A percentile compares a stretch with the other conserved stretches of the same genome.
These are phyloP conservation scores for Patagioenas fasciata DNA, from an alignment of 2,113 vertebrate genomes.

Conservation along the genomic window DNA sequence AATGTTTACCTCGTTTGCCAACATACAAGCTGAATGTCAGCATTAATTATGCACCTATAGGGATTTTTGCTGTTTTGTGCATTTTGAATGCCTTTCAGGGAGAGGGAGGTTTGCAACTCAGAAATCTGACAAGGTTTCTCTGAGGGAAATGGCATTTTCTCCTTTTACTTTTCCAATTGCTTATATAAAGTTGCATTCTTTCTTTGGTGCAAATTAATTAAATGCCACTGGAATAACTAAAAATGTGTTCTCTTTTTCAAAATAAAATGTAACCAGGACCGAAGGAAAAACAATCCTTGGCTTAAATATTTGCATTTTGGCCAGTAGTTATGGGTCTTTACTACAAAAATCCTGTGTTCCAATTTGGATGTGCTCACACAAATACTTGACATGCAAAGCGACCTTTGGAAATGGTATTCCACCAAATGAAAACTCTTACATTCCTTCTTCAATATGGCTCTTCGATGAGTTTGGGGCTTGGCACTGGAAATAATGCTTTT, in stretches of 20 bases:
- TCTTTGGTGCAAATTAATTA: not conserved
- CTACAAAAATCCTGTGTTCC: not conserved
- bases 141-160: not conserved
- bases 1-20: not conserved
- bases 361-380: not conserved
- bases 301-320: not conserved
- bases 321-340: fast-evolving
- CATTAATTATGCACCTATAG: not conserved
- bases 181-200: not conserved
- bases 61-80: not conserved
- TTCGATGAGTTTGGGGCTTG: not conserved
- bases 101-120: not conserved
- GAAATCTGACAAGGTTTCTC: not conserved
- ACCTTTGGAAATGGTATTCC: not conserved
- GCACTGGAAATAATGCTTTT: not conserved
- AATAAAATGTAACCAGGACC: not conserved
- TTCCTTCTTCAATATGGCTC: not conserved
- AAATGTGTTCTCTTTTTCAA: not conserved
- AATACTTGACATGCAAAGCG: not conserved
- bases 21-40: not conserved
- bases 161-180: not conserved
- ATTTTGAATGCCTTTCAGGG: not conserved
- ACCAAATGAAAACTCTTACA: not conserved
- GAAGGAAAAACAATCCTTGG: not conserved
- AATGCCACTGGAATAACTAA: not conserved